Conservation (phyloP, 2,888 invertebrate species). For the Lepidochrysops patricia region DNA sequence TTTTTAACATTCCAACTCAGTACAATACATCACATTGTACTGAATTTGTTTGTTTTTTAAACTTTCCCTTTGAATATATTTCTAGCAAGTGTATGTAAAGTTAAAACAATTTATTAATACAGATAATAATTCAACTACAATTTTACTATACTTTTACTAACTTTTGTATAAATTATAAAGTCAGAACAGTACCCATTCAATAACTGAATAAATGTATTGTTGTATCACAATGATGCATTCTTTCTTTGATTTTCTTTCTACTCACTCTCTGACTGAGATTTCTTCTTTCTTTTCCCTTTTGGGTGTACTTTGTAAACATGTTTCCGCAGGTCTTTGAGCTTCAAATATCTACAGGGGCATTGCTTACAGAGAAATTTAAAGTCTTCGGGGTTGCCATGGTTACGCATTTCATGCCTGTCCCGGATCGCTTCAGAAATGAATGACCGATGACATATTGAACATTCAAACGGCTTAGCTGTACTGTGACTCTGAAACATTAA, state of each 20-base stretch:
- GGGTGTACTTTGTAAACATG: slow-evolving; percentile 55
- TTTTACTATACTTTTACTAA: background rate
- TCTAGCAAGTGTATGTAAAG: no score
- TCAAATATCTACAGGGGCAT: slow-evolving; percentile 49
- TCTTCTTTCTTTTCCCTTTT: slow-evolving; percentile 37
- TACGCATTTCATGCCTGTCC: slow-evolving; percentile 43
- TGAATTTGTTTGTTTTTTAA: no score
- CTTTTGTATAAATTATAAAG: background rate
- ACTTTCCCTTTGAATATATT: no score
- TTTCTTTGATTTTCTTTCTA: slow-evolving; percentile 2
- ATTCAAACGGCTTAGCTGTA: slow-evolving; percentile 46
- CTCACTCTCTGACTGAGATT: slow-evolving; percentile 20
- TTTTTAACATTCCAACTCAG: no score
- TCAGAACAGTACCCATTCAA: no score
- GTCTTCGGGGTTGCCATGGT: slow-evolving; percentile 44
- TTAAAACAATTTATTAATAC: background rate
- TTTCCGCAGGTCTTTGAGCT: slow-evolving; percentile 47
- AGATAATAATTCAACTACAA: background rate
- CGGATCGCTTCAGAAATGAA: slow-evolving; percentile 48
- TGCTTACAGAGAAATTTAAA: slow-evolving; percentile 45
- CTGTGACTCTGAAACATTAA: slow-evolving; percentile 48
- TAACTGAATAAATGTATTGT: background rate
- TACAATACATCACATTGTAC: no score
- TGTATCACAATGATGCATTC: background rate
- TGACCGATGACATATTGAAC: slow-evolving; percentile 45